Base-by-base conservation (phyloP, 2,113 vertebrate species). In the Bufo bufo region DNA sequence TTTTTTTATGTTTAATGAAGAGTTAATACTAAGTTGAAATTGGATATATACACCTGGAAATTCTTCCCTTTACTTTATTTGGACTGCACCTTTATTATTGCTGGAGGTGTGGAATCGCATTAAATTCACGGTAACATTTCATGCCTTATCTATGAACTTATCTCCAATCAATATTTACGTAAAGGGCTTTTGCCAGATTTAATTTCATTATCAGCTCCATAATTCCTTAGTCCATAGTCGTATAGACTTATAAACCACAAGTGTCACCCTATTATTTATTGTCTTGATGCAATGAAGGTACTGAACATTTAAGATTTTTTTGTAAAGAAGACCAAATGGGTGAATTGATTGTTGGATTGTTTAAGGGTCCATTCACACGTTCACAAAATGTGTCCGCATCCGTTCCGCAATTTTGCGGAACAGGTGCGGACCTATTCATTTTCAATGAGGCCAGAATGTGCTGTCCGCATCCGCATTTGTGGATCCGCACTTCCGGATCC, bases 141-240 rank as follows among this genome's bases (percentile, higher is more conserved):
- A 77, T 49, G 77, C 69, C 77, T 88, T 88, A 88, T 89, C 87
- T 78, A 8, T 20, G 16, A 88, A 74, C 65, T 88, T 88, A 88
- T 89, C 87, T 84, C 19, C 19, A 33, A 58, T 58, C 81, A 89
- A 89, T 84, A 84, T 89, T 89, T 63, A 69, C 61, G 2, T 89
- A 78, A 77, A 66, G 87, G 87, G 87, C 87, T 69, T 89, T 89
- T 89, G 80, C 72, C 82, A 83, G 75, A 83, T 84, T 84, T 66
- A 11, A 16, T 84, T 23, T 78, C 52, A 23, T 89, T 84, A 79
- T 84, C 82, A 69, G 23, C 50, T 33, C 49, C 56, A 16, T 66
- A 59, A 77, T 82, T 88, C 59, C 74, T 78, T 78, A 23, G 43
- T 54, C 33, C 33, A 77, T 4, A 50, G 12, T 8, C 50, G 19